Conservation (phyloP, 2,888 invertebrate genomes). For the Litoditis marina region DNA sequence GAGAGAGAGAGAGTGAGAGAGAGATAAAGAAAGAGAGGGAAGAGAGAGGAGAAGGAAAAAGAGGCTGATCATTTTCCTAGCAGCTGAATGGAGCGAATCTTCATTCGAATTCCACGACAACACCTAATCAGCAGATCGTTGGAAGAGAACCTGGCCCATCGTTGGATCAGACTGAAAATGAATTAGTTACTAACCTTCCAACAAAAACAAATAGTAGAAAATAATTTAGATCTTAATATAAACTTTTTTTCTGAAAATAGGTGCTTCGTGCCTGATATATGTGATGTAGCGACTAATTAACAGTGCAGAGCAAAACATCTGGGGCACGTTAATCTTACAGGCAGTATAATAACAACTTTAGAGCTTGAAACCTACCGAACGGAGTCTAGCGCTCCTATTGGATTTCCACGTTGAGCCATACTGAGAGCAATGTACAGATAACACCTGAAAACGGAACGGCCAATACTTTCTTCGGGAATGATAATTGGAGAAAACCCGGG, state of each 20-base stretch:
- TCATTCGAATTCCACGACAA: background rate
- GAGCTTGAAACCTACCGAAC: conserved; percentile 29
- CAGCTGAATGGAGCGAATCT: background rate
- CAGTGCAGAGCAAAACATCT: too few relatives aligned
- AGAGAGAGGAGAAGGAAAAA: background rate
- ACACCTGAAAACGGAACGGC: conserved; percentile 72
- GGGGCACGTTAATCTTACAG: too few relatives aligned
- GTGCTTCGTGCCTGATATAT: too few relatives aligned
- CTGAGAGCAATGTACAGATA: conserved; percentile 82
- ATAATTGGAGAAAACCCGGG: too few relatives aligned
- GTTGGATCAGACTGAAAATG: conserved; percentile 9
- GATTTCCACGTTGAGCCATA: conserved; percentile 77
- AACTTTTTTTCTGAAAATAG: too few relatives aligned
- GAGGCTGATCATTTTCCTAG: background rate
- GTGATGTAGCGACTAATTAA: too few relatives aligned
- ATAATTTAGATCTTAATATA: background rate
- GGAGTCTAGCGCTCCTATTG: conserved; percentile 60
- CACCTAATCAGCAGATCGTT: conserved; percentile 6
- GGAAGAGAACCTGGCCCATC: background rate
- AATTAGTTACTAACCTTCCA: background rate
- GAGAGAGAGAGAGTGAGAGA: background rate
- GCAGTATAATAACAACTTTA: too few relatives aligned
- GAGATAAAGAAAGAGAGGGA: background rate
- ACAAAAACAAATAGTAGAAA: background rate
- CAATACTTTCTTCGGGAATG: too few relatives aligned